Conservation (phyloP, 2,888 invertebrate species). For the Fragum fragum region DNA sequence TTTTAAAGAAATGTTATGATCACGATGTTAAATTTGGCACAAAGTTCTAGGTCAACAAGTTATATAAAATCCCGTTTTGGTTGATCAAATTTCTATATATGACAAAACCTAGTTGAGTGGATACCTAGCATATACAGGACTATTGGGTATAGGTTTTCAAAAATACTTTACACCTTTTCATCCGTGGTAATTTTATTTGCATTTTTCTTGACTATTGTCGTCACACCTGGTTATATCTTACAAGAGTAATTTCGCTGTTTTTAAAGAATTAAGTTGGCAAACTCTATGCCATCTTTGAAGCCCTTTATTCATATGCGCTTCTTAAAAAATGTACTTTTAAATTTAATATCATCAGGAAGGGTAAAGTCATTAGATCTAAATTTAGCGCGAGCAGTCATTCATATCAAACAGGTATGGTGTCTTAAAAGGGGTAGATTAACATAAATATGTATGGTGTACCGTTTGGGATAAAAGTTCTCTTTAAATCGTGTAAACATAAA, state of each 20-base stretch:
- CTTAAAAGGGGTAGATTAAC: background rate
- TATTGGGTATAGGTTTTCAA: background rate
- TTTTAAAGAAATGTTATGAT: too few species aligned
- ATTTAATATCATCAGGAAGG: background rate
- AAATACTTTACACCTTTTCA: background rate
- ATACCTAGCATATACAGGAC: background rate
- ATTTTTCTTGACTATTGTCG: too few species aligned
- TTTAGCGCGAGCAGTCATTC: background rate
- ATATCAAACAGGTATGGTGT: background rate
- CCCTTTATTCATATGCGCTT: too few species aligned
- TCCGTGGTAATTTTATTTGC: background rate
- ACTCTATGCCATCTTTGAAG: too few species aligned
- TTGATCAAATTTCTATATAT: background rate
- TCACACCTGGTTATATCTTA: too few species aligned
- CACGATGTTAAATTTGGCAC: background rate
- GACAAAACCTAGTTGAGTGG: background rate
- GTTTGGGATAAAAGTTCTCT: too few species aligned
- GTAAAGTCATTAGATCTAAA: background rate
- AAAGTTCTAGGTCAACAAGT: background rate
- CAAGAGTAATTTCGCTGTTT: too few species aligned
- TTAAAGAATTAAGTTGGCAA: too few species aligned
- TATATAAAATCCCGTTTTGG: constrained; percentile 3
- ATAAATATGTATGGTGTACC: too few species aligned
- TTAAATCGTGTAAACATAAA: too few species aligned
- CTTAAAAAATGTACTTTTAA: too few species aligned